These are phyloP conservation scores for Ranitomeya variabilis DNA, from an alignment of 2,113 vertebrate genomes.

Conservation along the genomic window DNA sequence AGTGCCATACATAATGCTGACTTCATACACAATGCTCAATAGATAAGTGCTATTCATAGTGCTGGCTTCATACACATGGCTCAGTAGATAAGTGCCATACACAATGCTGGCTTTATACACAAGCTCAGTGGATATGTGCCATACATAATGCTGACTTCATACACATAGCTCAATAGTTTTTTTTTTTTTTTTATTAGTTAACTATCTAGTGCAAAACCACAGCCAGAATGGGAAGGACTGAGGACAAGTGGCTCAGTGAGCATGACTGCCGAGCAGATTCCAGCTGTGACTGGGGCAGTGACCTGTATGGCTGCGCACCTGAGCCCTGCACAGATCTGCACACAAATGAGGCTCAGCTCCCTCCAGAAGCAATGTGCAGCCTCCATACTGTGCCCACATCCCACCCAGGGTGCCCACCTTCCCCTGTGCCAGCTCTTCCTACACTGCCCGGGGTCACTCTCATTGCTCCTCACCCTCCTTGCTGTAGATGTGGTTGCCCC, in stretches of 20 bases:
- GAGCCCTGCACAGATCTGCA: constrained; percentile 25
- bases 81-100: too few species aligned
- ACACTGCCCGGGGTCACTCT: not conserved
- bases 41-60: too few species aligned
- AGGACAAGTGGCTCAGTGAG: constrained; percentile 6
- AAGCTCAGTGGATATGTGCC: too few species aligned
- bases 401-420: not conserved
- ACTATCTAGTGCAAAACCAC: not conserved
- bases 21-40: too few species aligned
- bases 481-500: too few species aligned
- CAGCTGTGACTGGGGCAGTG: constrained; percentile 41
- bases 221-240: not conserved
- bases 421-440: not conserved
- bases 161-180: not conserved
- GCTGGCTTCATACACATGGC: too few species aligned
- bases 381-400: not conserved
- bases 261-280: constrained; percentile 11
- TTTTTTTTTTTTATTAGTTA: not conserved
- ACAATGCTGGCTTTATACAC: too few species aligned
- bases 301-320: constrained; percentile 42
- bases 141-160: too few species aligned
- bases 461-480: not conserved
- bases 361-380: too few species aligned
- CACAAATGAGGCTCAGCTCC: not conserved
- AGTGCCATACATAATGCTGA: too few species aligned